Evolutionary conservation across 2,797 vertebrate genomes (phyloP), one percentile per base, ranked within the genome.

Genomic region (Todus mexicanus): DNA sequence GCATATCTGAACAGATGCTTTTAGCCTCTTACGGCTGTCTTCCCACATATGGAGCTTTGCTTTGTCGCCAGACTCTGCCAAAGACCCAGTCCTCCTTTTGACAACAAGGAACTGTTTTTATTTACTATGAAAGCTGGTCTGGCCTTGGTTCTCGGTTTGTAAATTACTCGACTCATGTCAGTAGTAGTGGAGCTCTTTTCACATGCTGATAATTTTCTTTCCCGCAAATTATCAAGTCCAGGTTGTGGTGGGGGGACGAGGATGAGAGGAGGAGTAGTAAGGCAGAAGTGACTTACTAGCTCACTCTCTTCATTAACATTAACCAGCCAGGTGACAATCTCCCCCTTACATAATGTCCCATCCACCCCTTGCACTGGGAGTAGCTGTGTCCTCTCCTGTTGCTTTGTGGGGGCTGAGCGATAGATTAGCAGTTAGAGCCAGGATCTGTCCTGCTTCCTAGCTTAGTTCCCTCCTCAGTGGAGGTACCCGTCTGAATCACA

Each of bases 31-130:
- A 37, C 0, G 1, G 63, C 83, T 88, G 47, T 22, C 51, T 87
- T 74, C 84, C 53, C 77, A 33, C 95, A 94, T 87, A 54, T 57
- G 87, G 85, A 93, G 80, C 74, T 94, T 68, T 88, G 82, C 71
- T 93, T 91, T 95, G 89, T 93, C 88, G 54, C 91, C 60, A 90
- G 87, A 19, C 64, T 33, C 29, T 94, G 94, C 90, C 96, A 96
- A 94, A 77, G 77, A 87, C 72, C 77, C 64, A 53, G 80, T 66
- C 60, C 82, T 72, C 73, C 78, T 84, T 92, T 84, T 91, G 71
- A 94, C 83, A 88, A 74, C 60, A 92, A 93, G 90, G 85, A 90
- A 25, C 68, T 91, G 90, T 27, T 94, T 96, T 96, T 93, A 88
- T 95, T 96, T 95, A 82, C 94, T 73, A 5, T 5, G 45, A 93